phyloP scores from a whole-genome alignment of 2,113 vertebrate species.

The Cyanistes caeruleus region DNA sequence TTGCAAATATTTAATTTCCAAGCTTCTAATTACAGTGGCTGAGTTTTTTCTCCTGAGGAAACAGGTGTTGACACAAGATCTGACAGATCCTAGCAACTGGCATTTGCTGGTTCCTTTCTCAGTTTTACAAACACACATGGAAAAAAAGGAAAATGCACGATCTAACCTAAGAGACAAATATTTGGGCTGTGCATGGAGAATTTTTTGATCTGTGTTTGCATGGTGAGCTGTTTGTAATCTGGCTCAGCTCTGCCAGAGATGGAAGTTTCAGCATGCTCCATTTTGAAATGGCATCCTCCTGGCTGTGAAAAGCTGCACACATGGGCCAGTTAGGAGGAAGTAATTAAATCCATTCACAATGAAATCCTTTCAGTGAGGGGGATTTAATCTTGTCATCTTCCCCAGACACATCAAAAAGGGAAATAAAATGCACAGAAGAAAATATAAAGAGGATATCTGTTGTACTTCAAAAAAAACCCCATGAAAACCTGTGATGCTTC shows the following conservation, averaged over 20 bases:
- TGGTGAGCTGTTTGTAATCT: not conserved
- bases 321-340: conserved; percentile 20
- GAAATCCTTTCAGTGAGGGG: not conserved
- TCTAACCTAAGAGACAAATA: conserved; percentile 15
- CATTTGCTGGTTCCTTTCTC: conserved; percentile 42
- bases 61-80: conserved; percentile 68
- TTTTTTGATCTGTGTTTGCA: conserved; percentile 3
- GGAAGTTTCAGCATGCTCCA: not conserved
- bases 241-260: not conserved
- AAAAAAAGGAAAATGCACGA: conserved; percentile 7
- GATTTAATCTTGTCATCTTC: conserved; percentile 36
- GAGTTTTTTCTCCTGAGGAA: conserved; percentile 58
- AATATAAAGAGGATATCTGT: not conserved
- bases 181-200: not conserved
- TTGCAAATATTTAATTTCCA: conserved; percentile 71
- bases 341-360: conserved; percentile 32
- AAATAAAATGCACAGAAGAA: not conserved
- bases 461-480: not conserved
- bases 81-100: conserved; percentile 62
- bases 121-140: not conserved
- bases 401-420: not conserved
- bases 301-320: not conserved
- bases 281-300: conserved; percentile 9
- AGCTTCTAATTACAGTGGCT: conserved; percentile 65
- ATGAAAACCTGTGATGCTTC: not conserved